These are phyloP conservation scores for Hoplodrina blanda DNA, from an alignment of 2,888 invertebrate species.

Conservation along the genomic window DNA sequence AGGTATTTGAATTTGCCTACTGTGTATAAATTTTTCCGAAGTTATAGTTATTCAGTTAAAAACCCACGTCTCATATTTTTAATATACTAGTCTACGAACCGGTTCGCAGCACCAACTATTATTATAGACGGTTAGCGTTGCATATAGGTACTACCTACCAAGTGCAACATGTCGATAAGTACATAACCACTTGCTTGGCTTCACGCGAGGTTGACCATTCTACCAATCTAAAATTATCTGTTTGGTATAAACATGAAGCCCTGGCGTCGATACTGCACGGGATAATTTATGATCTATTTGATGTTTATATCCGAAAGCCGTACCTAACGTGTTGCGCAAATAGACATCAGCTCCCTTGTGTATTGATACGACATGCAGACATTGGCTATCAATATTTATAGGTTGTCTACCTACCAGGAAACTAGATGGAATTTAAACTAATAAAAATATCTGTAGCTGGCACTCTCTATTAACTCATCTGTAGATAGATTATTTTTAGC, in stretches of 20 bases:
- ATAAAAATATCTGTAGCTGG: conserved; percentile 5
- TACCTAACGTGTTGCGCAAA: conserved; percentile 60
- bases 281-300: conserved; percentile 63
- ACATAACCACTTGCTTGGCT: conserved; percentile 76
- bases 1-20: conserved; percentile 19
- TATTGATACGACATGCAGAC: conserved; percentile 41
- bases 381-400: conserved; percentile 37
- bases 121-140: conserved; percentile 64
- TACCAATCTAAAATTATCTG: conserved; percentile 75
- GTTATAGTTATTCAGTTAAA: conserved; percentile 13
- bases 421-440: conserved; percentile 24
- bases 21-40: conserved; percentile 16
- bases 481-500: conserved; percentile 29
- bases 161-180: conserved; percentile 69
- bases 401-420: conserved; percentile 6
- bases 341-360: conserved; percentile 48
- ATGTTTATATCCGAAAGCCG: conserved; percentile 63
- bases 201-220: conserved; percentile 75
- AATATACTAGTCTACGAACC: conserved; percentile 26
- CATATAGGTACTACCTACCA: conserved; percentile 53
- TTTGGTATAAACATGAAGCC: conserved; percentile 70
- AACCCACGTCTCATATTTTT: conserved; percentile 6
- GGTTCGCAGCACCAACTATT: conserved; percentile 31
- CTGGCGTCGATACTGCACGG: conserved; percentile 53
- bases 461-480: conserved; percentile 3